Evolutionary conservation across 1,140 invertebrate species (phyloP).

Genomic region (Drosophila neocordata): DNA sequence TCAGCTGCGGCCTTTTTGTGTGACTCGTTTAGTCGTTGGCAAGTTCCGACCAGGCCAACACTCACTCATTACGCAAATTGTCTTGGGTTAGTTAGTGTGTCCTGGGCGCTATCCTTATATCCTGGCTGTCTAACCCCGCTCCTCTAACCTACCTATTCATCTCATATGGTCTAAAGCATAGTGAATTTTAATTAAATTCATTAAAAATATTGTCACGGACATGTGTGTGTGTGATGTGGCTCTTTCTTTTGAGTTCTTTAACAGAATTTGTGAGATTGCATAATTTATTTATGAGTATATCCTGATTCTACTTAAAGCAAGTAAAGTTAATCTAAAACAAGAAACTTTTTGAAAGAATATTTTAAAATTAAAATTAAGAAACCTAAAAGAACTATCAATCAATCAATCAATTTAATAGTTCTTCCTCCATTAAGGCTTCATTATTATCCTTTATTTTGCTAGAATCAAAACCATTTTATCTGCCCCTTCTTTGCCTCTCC

Average conservation of each 20-base stretch:
- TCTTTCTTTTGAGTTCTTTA: background rate
- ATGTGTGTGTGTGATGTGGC: background rate
- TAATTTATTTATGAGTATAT: background rate
- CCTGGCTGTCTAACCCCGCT: background rate
- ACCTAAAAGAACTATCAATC: background rate
- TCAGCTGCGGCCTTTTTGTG: conserved; percentile 20
- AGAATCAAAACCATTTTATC: background rate
- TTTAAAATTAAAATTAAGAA: too few relatives aligned
- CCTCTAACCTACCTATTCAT: conserved; percentile 26
- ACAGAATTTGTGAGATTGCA: background rate
- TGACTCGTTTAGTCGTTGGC: background rate
- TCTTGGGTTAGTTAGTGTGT: conserved; percentile 49
- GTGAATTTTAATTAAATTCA: conserved; percentile 78
- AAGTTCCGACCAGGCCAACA: conserved; percentile 9
- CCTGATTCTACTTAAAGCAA: background rate
- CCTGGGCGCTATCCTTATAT: conserved; percentile 27
- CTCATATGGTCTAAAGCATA: conserved; percentile 34
- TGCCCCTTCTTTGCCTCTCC: background rate
- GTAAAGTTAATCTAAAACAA: too few relatives aligned
- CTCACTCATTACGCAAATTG: conserved; percentile 74
- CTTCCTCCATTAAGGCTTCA: conserved; percentile 8
- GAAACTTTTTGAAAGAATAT: too few relatives aligned
- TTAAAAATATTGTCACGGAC: conserved; percentile 41
- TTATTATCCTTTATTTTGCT: conserved; percentile 27
- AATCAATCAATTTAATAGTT: background rate